Conservation (phyloP, 1,140 invertebrate species). For the Drosophila kanapiae region DNA sequence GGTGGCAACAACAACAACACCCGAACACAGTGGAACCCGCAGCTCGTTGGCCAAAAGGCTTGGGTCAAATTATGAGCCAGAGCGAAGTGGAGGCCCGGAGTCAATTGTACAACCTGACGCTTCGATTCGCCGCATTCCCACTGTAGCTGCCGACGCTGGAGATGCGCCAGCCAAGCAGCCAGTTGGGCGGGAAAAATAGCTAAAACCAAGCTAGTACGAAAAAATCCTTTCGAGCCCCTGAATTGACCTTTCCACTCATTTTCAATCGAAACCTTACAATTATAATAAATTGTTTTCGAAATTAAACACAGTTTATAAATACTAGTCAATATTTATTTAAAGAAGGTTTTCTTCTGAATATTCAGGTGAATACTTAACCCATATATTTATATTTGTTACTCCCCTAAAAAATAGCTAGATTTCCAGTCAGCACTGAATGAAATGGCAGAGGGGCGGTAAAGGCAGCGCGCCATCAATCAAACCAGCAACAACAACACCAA, state of each 20-base stretch:
- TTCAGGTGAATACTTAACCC: too few species aligned
- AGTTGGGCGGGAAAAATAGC: background rate
- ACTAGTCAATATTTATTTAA: too few species aligned
- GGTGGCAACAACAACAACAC: conserved; percentile 30
- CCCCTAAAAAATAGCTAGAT: background rate
- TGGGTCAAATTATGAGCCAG: conserved; percentile 73
- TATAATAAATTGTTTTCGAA: too few species aligned
- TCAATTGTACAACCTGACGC: conserved; percentile 72
- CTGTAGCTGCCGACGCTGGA: conserved; percentile 50
- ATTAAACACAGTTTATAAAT: too few species aligned
- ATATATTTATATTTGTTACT: too few species aligned
- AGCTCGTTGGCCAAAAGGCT: conserved; percentile 59
- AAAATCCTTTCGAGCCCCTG: too few species aligned
- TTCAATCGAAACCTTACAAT: too few species aligned
- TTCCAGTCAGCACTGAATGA: conserved; percentile 30
- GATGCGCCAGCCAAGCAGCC: conserved; percentile 2
- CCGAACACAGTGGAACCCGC: conserved; percentile 62
- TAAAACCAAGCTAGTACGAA: too few species aligned
- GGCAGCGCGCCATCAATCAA: conserved; percentile 78
- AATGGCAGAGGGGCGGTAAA: conserved; percentile 55
- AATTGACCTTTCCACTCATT: too few species aligned
- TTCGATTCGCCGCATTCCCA: conserved; percentile 57
- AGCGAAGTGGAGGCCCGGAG: conserved; percentile 36
- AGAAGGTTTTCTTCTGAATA: too few species aligned
- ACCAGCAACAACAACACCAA: conserved; percentile 63